phyloP scores from a whole-genome alignment of 2,888 invertebrate genomes.

The Anodontia alba region DNA sequence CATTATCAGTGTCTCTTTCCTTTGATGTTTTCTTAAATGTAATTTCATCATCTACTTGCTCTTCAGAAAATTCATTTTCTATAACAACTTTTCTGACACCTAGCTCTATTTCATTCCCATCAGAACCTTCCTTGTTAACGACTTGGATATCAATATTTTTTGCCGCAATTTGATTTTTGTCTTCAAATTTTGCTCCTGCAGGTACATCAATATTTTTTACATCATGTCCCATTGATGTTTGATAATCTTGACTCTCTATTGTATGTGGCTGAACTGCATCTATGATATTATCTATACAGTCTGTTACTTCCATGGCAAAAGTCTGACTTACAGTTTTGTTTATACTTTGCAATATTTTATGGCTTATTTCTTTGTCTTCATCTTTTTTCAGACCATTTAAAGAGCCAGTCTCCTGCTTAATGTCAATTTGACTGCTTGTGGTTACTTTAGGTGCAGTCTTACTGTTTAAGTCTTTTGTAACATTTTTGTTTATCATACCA shows the following conservation, averaged over 20 bases:
- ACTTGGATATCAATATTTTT: no score
- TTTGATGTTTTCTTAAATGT: background rate
- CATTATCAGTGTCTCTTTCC: background rate
- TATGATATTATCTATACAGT: constrained; percentile 19
- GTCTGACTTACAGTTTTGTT: constrained; percentile 9
- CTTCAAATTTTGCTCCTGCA: no score
- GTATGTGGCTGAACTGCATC: no score
- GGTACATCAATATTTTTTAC: no score
- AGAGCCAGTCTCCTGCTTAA: constrained; percentile 23
- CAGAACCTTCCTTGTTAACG: no score
- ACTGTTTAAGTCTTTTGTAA: background rate
- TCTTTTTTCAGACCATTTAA: constrained; percentile 23
- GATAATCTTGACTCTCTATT: no score
- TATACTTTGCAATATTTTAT: no score
- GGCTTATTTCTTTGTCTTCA: background rate
- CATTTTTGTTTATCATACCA: constrained; percentile 22
- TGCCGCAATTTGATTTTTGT: no score
- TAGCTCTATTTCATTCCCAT: no score
- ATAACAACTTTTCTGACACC: no score
- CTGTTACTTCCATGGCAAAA: constrained; percentile 28
- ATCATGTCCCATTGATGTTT: no score
- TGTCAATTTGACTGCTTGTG: background rate
- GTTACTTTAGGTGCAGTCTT: background rate
- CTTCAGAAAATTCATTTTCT: background rate
- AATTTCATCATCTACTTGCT: background rate